A percentile compares a stretch with the other conserved stretches of the same genome.
Evolutionary conservation across 2,113 vertebrate species (phyloP).

Genomic region (Gymnogyps californianus): DNA sequence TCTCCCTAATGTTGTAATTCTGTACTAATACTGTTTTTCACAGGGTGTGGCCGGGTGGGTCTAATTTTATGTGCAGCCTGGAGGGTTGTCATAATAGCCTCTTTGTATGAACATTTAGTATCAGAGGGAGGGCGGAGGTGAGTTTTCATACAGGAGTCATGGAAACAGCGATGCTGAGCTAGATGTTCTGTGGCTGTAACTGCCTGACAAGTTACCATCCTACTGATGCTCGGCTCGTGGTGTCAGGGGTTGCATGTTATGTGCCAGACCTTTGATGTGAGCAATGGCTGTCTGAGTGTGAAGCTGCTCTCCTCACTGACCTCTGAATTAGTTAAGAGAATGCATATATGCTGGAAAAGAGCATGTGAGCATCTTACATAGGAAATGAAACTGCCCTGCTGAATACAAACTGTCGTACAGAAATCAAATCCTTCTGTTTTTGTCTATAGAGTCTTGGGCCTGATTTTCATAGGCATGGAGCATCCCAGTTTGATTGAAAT

Average conservation of each 20-base stretch:
- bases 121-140: neutral
- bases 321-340: neutral
- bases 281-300: neutral
- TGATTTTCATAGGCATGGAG: neutral
- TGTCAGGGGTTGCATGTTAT: neutral
- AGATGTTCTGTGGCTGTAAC: neutral
- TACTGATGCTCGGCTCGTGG: fast-evolving
- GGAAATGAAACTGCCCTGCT: neutral
- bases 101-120: neutral
- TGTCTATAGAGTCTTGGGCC: neutral
- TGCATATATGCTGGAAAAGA: neutral
- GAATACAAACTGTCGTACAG: neutral
- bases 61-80: neutral
- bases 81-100: neutral
- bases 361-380: neutral
- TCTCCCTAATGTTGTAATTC: neutral
- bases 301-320: neutral
- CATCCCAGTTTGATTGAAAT: slow-evolving; percentile 6
- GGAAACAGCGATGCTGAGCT: neutral
- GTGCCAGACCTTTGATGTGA: neutral
- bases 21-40: neutral
- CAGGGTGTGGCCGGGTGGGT: neutral
- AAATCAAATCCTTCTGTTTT: neutral
- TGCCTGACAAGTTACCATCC: neutral
- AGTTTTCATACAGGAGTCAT: neutral